Conservation (phyloP, 2,888 invertebrate genomes). For the Pristionchus mayeri region DNA sequence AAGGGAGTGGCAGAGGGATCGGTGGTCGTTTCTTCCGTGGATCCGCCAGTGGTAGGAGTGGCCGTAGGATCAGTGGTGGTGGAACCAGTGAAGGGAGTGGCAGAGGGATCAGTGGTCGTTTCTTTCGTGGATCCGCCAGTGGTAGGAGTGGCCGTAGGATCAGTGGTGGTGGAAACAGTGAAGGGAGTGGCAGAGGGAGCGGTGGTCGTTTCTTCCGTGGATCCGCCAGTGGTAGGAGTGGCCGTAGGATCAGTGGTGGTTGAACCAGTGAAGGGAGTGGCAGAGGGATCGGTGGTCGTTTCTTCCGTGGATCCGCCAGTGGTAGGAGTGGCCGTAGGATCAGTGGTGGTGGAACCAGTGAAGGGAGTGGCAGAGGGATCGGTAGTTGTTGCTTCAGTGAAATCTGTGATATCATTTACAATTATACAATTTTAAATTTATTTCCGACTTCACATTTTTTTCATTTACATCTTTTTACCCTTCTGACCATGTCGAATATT, state of each 20-base stretch:
- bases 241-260: neutral
- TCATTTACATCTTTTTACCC: no score
- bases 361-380: no score
- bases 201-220: neutral
- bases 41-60: neutral
- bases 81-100: no score
- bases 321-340: no score
- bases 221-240: neutral
- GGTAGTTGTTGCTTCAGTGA: neutral
- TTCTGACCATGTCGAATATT: no score
- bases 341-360: no score
- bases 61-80: neutral
- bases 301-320: no score
- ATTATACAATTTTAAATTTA: neutral
- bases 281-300: neutral
- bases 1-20: neutral
- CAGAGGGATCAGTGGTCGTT: no score
- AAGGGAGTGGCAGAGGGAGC: neutral
- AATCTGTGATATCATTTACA: neutral
- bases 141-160: neutral
- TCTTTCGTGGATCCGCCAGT: no score
- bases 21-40: neutral
- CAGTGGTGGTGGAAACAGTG: no score
- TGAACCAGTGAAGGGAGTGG: neutral
- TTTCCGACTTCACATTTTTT: no score